phyloP scores from a whole-genome alignment of 2,797 vertebrate genomes.

The Gambusia yucatana region DNA sequence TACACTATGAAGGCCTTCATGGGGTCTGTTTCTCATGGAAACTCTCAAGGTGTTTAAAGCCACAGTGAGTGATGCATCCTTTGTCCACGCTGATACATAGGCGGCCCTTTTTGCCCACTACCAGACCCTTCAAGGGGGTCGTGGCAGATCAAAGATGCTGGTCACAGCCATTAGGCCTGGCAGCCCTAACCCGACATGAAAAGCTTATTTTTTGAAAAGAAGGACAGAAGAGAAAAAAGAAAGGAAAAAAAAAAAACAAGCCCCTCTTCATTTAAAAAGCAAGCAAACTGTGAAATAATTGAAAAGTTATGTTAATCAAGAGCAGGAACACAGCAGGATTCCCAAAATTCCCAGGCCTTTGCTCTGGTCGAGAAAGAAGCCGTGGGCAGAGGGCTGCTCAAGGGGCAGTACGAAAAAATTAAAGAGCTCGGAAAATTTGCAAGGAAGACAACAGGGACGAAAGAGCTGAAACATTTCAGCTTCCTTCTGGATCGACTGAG shows the following conservation, averaged over 20 bases:
- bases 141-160: slow-evolving; percentile 87
- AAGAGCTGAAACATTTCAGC: slow-evolving; percentile 64
- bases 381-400: slow-evolving; percentile 73
- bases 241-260: slow-evolving; percentile 78
- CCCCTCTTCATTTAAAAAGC: slow-evolving; percentile 84
- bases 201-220: slow-evolving; percentile 86
- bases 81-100: slow-evolving; percentile 73
- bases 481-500: slow-evolving; percentile 51
- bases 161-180: slow-evolving; percentile 86
- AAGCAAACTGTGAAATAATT: slow-evolving; percentile 90
- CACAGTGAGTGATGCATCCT: slow-evolving; percentile 76
- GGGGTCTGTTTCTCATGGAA: slow-evolving; percentile 67
- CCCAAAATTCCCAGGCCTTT: slow-evolving; percentile 83
- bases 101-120: slow-evolving; percentile 67
- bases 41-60: slow-evolving; percentile 78
- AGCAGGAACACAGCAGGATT: slow-evolving; percentile 78
- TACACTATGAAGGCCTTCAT: slow-evolving; percentile 59
- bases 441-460: slow-evolving; percentile 71
- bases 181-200: slow-evolving; percentile 84
- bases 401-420: slow-evolving; percentile 82
- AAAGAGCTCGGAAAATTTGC: slow-evolving; percentile 76
- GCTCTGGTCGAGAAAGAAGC: slow-evolving; percentile 80
- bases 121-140: slow-evolving; percentile 80
- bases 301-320: slow-evolving; percentile 90
- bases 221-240: slow-evolving; percentile 70